Percentiles rank a stretch among this genome's conserved stretches.
phyloP scores from a whole-genome alignment of 2,888 invertebrate genomes.

The Schizaphis graminum region DNA sequence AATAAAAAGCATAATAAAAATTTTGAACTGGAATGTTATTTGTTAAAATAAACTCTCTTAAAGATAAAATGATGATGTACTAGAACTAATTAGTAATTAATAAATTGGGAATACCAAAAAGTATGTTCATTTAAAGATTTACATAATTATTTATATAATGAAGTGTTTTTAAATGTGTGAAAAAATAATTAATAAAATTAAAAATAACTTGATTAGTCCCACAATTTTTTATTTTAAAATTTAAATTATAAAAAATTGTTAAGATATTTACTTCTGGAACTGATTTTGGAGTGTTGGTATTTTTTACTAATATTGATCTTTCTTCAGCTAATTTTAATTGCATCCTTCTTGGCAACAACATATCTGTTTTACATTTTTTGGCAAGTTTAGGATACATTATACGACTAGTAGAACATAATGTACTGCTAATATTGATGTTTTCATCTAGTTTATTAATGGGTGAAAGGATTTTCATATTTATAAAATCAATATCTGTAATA shows the following conservation, averaged over 20 bases:
- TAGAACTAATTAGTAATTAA: not conserved
- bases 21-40: not conserved
- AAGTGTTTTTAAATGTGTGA: not conserved
- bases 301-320: conserved; percentile 75
- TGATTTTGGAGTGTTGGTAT: conserved; percentile 16
- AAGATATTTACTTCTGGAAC: conserved; percentile 20
- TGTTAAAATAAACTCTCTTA: not conserved
- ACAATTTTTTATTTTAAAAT: not conserved
- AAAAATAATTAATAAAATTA: not conserved
- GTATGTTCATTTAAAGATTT: not conserved
- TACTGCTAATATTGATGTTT: conserved; percentile 84
- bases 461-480: conserved; percentile 73
- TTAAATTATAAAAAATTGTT: not conserved
- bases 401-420: conserved; percentile 81
- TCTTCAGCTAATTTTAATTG: conserved; percentile 85
- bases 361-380: conserved; percentile 86
- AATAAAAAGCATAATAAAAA: not conserved
- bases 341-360: conserved; percentile 82
- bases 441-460: conserved; percentile 78
- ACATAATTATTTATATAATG: not conserved
- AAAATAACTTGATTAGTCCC: not conserved
- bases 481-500: conserved; percentile 57
- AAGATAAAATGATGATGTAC: not conserved
- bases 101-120: not conserved
- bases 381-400: conserved; percentile 90